Evolutionary conservation across 2,113 vertebrate species (phyloP).

Genomic region (Cyprinus carpio): DNA sequence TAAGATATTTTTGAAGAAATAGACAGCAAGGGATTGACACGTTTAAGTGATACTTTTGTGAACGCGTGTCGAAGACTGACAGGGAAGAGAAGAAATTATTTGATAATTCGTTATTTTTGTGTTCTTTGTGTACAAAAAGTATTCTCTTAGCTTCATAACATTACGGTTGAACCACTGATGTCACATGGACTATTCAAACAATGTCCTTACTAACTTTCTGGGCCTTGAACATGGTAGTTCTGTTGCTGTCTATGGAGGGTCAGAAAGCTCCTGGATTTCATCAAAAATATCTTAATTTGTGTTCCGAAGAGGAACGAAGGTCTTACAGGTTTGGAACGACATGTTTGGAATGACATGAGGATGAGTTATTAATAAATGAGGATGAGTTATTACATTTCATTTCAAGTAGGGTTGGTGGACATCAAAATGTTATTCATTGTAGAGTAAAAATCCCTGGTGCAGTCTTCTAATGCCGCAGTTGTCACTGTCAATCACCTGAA

Average conservation of each 20-base stretch:
- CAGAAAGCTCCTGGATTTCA: neutral
- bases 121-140: no score
- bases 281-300: neutral
- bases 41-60: no score
- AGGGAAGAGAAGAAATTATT: no score
- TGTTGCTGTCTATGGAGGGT: neutral
- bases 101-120: no score
- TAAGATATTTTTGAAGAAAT: no score
- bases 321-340: neutral
- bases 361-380: neutral
- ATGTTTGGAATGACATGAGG: neutral
- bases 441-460: neutral
- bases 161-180: no score
- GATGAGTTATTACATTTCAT: neutral
- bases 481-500: neutral
- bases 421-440: neutral
- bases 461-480: neutral
- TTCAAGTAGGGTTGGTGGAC: neutral
- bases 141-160: no score
- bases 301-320: neutral
- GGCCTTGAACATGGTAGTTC: no score
- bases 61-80: no score
- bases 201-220: no score
- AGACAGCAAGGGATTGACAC: no score
- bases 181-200: no score